A percentile compares a stretch with the other conserved stretches of the same genome.
Conservation (phyloP, 1,140 invertebrate species). For the Euwallacea fornicatus region DNA sequence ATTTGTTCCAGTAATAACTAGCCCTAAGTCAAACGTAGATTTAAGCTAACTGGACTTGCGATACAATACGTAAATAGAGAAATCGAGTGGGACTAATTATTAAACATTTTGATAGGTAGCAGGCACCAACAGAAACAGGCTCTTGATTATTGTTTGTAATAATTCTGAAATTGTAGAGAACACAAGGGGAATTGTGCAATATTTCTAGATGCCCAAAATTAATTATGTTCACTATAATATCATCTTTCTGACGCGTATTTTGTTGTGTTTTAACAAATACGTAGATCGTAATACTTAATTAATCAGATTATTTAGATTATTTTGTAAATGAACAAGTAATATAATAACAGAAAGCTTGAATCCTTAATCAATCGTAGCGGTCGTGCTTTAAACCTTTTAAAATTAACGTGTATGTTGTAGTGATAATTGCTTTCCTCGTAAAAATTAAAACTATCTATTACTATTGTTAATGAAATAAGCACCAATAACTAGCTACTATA, state of each 20-base stretch:
- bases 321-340: too few species aligned
- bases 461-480: constrained; percentile 28
- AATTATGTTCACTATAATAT: too few species aligned
- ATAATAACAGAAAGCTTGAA: neutral
- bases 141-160: too few species aligned
- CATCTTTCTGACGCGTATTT: too few species aligned
- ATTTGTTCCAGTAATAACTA: constrained; percentile 23
- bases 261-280: too few species aligned
- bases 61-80: constrained; percentile 30
- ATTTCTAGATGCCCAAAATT: too few species aligned
- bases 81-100: constrained; percentile 37
- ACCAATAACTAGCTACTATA: constrained; percentile 27
- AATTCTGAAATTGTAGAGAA: too few species aligned
- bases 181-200: too few species aligned
- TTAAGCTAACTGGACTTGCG: neutral
- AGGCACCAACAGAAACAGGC: too few species aligned
- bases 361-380: constrained; percentile 8
- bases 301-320: too few species aligned
- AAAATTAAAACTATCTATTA: constrained; percentile 23
- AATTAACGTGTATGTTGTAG: constrained; percentile 25
- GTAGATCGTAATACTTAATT: too few species aligned
- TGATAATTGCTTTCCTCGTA: constrained; percentile 32
- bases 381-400: constrained; percentile 10
- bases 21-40: constrained; percentile 10
- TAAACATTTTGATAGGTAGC: neutral